These are phyloP conservation scores for Myotis planiceps DNA, from an alignment of 2,797 vertebrate species.

Conservation along the genomic window DNA sequence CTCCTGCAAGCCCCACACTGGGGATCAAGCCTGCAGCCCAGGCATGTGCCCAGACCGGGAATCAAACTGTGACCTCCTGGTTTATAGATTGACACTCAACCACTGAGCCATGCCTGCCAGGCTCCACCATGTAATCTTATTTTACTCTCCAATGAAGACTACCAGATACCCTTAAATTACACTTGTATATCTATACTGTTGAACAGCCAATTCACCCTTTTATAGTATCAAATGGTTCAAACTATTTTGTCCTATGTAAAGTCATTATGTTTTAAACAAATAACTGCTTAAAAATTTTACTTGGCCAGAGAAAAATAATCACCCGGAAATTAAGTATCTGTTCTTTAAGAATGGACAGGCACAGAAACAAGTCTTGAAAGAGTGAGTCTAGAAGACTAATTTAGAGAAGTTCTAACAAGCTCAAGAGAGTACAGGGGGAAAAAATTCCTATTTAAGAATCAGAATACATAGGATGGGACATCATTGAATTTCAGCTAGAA, in stretches of 20 bases:
- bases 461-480: not conserved
- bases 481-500: constrained; percentile 17
- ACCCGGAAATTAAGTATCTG: not conserved
- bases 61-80: too few relatives aligned
- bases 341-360: not conserved
- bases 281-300: constrained; percentile 19
- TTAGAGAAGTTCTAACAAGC: not conserved
- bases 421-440: not conserved
- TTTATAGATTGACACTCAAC: too few relatives aligned
- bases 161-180: not conserved
- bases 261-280: not conserved
- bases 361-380: constrained; percentile 5
- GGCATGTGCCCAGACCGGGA: too few relatives aligned
- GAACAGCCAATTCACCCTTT: not conserved
- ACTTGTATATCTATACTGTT: not conserved
- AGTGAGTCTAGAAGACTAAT: not conserved
- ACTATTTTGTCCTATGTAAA: not conserved
- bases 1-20: too few relatives aligned
- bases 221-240: not conserved
- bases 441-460: not conserved
- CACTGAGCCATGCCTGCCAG: too few relatives aligned
- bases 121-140: not conserved
- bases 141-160: not conserved
- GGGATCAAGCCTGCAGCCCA: too few relatives aligned
- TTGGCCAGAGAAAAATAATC: not conserved